Base-by-base conservation (phyloP, 2,797 vertebrate species). In the Mallotus villosus region DNA sequence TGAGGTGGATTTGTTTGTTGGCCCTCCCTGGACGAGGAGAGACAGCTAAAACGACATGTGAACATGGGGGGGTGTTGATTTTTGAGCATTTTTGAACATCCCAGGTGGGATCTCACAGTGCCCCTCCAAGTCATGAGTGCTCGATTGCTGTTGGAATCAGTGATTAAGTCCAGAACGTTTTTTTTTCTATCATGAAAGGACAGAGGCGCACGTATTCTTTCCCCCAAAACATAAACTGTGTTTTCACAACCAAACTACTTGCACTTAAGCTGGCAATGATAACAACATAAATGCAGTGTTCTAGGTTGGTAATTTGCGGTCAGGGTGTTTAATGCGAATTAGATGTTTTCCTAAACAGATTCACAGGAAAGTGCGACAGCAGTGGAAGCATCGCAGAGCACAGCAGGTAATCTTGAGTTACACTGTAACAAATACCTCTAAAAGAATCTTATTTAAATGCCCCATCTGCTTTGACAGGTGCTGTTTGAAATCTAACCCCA, bases 381-480 rank as follows among this genome's bases (percentile, higher is more conserved):
- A 34, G 60, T 49, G 68, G 84, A 89, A 87, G 90, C 89, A 87
- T 91, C 87, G 79, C 87, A 86, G 84, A 85, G 89, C 93, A 92
- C 93, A 94, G 93, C 93, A 91, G 93, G 93, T 91, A 87, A 85
- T 85, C 85, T 83, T 73, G 82, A 79, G 89, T 84, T 79, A 74
- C 80, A 83, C 86, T 82, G 88, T 88, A 90, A 92, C 91, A 92
- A 90, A 92, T 90, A 93, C 92, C 92, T 92, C 91, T 86, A 85
- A 88, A 92, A 79, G 81, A 92, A 88, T 91, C 88, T 88, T 89
- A 89, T 92, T 92, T 91, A 91, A 91, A 91, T 90, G 89, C 89
- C 90, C 93, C 93, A 94, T 94, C 93, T 94, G 93, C 92, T 93
- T 93, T 92, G 90, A 90, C 93, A 94, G 93, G 93, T 94, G 93